Conservation (phyloP, 2,888 invertebrate species). For the Synergus gifuensis region DNA sequence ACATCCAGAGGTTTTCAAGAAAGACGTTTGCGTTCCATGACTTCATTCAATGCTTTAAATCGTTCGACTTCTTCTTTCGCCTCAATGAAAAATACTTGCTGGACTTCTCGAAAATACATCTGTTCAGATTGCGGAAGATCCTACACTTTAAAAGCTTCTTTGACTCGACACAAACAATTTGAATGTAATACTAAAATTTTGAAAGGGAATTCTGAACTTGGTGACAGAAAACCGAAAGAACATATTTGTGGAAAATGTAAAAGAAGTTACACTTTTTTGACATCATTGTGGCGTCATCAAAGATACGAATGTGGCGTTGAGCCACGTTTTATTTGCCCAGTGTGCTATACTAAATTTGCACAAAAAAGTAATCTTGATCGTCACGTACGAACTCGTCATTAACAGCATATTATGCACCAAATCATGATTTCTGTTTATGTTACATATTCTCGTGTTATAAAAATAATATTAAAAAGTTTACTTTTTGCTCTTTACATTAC, state of each 20-base stretch:
- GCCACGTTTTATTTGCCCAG: constrained; percentile 63
- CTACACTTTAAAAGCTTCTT: constrained; percentile 67
- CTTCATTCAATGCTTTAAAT: constrained; percentile 65
- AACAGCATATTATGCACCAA: not conserved
- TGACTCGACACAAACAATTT: constrained; percentile 66
- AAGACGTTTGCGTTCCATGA: constrained; percentile 53
- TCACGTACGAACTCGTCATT: constrained; percentile 75
- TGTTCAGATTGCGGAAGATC: constrained; percentile 69
- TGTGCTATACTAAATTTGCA: constrained; percentile 67
- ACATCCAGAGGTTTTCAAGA: constrained; percentile 58
- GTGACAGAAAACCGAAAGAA: constrained; percentile 58
- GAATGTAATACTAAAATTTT: constrained; percentile 59
- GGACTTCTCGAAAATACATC: constrained; percentile 66
- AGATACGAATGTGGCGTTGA: constrained; percentile 77
- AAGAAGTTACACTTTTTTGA: constrained; percentile 70
- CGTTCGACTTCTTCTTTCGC: not conserved
- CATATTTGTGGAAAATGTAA: constrained; percentile 67
- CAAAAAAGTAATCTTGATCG: constrained; percentile 73
- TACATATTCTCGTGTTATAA: no score
- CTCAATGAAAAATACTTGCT: constrained; percentile 35
- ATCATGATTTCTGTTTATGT: no score
- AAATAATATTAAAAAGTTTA: not conserved
- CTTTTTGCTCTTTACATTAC: not conserved
- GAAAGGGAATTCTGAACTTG: not conserved
- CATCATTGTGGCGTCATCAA: constrained; percentile 75